Conservation (phyloP, 2,113 vertebrate species). For the Varanus salvator region DNA sequence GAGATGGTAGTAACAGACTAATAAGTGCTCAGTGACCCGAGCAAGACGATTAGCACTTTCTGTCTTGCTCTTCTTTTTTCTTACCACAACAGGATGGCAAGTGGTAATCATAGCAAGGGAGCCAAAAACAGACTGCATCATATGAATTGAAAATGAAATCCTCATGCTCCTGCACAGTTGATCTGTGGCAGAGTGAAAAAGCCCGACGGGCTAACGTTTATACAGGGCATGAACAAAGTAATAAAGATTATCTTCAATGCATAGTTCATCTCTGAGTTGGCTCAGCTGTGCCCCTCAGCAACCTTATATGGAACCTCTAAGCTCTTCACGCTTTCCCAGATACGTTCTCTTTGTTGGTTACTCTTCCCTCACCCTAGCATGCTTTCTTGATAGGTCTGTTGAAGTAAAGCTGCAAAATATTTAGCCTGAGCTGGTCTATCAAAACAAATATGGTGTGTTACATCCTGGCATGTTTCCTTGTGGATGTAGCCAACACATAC, state of each 20-base stretch:
- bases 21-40: background rate
- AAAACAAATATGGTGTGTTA: conserved; percentile 56
- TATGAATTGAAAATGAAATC: background rate
- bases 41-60: background rate
- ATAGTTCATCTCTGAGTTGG: conserved; percentile 22
- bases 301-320: conserved; percentile 21
- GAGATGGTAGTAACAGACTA: conserved; percentile 10
- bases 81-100: background rate
- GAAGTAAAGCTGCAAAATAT: conserved; percentile 52
- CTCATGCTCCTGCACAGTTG: background rate
- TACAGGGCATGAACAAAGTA: conserved; percentile 4
- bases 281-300: background rate
- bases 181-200: background rate
- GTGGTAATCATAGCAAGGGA: conserved; percentile 1
- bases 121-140: background rate
- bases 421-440: conserved; percentile 46
- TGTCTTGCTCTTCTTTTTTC: background rate
- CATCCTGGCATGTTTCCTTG: conserved; percentile 36
- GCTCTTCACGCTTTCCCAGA: conserved; percentile 39
- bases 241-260: conserved; percentile 30
- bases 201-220: background rate
- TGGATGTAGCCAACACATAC: background rate
- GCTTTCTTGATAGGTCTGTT: conserved; percentile 61
- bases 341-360: conserved; percentile 42
- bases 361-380: conserved; percentile 21